phyloP scores from a whole-genome alignment of 2,888 invertebrate genomes.

The Nebria salina region DNA sequence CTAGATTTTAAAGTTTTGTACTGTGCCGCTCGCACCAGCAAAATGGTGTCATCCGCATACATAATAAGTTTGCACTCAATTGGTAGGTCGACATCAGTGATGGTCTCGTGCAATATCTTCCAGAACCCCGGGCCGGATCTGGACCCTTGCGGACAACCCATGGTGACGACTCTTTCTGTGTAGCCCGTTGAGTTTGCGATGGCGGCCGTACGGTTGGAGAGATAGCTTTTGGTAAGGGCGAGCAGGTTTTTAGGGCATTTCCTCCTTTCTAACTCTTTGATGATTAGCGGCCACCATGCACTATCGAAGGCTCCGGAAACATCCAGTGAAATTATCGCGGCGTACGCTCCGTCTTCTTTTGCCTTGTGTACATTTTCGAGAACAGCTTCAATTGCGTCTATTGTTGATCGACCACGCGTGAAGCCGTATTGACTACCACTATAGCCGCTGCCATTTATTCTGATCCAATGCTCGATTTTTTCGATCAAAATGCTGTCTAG shows the following conservation, averaged over 20 bases:
- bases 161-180: constrained; percentile 16
- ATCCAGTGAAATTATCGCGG: constrained; percentile 47
- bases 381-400: constrained; percentile 32
- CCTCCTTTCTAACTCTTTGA: constrained; percentile 48
- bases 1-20: constrained; percentile 16
- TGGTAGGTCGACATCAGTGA: constrained; percentile 26
- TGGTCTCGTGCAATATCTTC: constrained; percentile 30
- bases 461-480: constrained; percentile 5
- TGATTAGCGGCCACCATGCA: constrained; percentile 50
- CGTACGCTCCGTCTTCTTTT: constrained; percentile 30
- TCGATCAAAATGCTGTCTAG: constrained; percentile 27
- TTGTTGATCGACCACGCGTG: constrained; percentile 18
- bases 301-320: constrained; percentile 49
- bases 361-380: constrained; percentile 8
- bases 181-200: not conserved
- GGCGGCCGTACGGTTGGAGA: constrained; percentile 3
- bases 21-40: constrained; percentile 14
- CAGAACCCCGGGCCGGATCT: constrained; percentile 39
- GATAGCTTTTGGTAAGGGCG: constrained; percentile 15
- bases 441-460: not conserved
- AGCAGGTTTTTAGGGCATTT: constrained; percentile 47
- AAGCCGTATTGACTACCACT: constrained; percentile 34
- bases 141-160: constrained; percentile 47
- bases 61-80: constrained; percentile 15
- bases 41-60: constrained; percentile 16